Evolutionary conservation across 2,797 vertebrate species (phyloP).

Genomic region (Malurus leucopterus): DNA sequence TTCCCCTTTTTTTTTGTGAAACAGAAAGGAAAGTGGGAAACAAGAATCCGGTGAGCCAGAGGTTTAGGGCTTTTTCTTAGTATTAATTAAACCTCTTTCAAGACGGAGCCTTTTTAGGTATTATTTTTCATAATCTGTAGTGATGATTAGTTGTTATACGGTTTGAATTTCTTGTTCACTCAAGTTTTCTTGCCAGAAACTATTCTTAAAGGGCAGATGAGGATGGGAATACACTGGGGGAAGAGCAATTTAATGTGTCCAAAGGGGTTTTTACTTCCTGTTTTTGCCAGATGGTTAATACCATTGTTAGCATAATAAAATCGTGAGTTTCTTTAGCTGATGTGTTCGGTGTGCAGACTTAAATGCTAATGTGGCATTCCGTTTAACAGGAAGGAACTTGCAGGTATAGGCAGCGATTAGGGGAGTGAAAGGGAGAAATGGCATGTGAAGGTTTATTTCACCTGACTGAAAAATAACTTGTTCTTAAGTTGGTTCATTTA

Average conservation of each 20-base stretch:
- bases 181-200: background rate
- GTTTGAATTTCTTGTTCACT: background rate
- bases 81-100: background rate
- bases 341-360: background rate
- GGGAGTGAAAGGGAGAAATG: background rate
- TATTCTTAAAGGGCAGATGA: background rate
- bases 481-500: background rate
- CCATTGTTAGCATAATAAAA: background rate
- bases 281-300: background rate
- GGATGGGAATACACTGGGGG: background rate
- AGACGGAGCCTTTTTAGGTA: background rate
- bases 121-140: background rate
- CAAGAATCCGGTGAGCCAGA: background rate
- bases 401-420: background rate
- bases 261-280: background rate
- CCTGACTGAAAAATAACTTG: background rate
- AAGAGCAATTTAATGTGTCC: background rate
- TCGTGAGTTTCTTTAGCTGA: rapidly evolving
- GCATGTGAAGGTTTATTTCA: background rate
- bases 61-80: background rate
- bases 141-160: background rate
- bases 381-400: background rate
- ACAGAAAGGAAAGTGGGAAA: background rate
- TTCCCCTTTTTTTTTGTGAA: background rate
- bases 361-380: background rate